Conservation (phyloP, 23 tunicate genomes). For the Clavelina lepadiformis region DNA sequence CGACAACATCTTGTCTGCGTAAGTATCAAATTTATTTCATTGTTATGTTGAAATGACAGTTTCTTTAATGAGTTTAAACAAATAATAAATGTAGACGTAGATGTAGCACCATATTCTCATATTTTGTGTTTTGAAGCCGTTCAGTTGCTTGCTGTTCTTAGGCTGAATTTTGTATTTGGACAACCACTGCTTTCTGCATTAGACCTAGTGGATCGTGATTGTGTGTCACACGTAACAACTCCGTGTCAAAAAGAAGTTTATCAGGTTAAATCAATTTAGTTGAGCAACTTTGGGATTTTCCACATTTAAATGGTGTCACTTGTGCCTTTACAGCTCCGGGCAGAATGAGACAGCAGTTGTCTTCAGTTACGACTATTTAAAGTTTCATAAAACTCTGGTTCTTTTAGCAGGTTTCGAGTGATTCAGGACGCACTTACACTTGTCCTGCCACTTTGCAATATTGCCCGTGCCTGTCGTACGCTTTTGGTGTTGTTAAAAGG, state of each 20-base stretch:
- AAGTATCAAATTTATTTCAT: no score
- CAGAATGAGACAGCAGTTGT: no score
- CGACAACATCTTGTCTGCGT: constrained; percentile 66
- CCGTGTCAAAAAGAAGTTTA: constrained; percentile 45
- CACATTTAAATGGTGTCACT: no score
- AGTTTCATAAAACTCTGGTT: no score
- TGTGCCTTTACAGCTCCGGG: no score
- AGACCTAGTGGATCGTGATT: constrained; percentile 58
- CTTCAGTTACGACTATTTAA: no score
- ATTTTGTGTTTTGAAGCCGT: not conserved
- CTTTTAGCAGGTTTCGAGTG: constrained; percentile 39
- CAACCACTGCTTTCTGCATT: constrained; percentile 70
- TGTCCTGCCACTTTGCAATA: constrained; percentile 63
- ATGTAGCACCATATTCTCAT: not conserved
- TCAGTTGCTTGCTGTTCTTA: no score
- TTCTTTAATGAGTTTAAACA: no score
- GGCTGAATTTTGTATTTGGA: constrained; percentile 81
- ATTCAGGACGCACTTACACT: constrained; percentile 53
- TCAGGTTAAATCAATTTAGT: constrained; percentile 44
- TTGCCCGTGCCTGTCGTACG: constrained; percentile 86
- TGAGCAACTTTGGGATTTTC: no score
- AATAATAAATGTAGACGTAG: no score
- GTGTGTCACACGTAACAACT: constrained; percentile 43
- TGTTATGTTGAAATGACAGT: not conserved
- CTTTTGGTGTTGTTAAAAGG: constrained; percentile 81